Evolutionary conservation across 2,888 invertebrate species (phyloP), one percentile per base, ranked within the genome.

Genomic region (Seladonia tumulorum): DNA sequence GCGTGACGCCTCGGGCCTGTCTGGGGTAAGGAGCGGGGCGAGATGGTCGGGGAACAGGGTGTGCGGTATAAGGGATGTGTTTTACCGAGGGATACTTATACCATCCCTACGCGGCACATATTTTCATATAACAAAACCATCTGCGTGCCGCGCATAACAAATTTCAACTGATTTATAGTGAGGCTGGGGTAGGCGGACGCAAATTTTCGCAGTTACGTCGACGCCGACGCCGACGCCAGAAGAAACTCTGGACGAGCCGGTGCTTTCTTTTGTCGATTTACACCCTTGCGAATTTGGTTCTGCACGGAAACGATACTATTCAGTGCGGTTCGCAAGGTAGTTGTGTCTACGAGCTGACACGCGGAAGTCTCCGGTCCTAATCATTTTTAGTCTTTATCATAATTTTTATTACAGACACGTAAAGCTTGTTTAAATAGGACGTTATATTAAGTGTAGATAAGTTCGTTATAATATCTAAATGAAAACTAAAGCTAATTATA

Each of bases 81-180:
- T 95, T 94, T 94, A 94, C 93, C 94, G 93, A 92, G 94, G 94
- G 94, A 94, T 95, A 94, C 95, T 95, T 95, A 94, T 91, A 92
- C 93, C 93, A 92, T 94, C 94, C 94, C 94, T 91, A 91, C 90
- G 93, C 93, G 94, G 95, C 94, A 95, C 94, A 95, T 95, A 95
- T 95, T 95, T 95, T 95, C 95, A 95, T 95, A 95, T 95, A 95
- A 95, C 95, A 95, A 95, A 95, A 95, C 94, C 95, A 95, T 95
- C 95, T 95, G 95, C 94, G 95, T 94, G 94, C 95, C 93, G 94
- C 93, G 94, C 95, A 94, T 95, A 94, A 95, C 95, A 95, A 95
- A 95, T 95, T 95, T 94, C 94, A 92, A 92, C 94, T 95, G 95
- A 95, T 95, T 95, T 95, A 95, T 95, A 94, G 95, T 91, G 91